phyloP scores from a whole-genome alignment of 2,113 vertebrate genomes.

The Elephantulus edwardii region DNA sequence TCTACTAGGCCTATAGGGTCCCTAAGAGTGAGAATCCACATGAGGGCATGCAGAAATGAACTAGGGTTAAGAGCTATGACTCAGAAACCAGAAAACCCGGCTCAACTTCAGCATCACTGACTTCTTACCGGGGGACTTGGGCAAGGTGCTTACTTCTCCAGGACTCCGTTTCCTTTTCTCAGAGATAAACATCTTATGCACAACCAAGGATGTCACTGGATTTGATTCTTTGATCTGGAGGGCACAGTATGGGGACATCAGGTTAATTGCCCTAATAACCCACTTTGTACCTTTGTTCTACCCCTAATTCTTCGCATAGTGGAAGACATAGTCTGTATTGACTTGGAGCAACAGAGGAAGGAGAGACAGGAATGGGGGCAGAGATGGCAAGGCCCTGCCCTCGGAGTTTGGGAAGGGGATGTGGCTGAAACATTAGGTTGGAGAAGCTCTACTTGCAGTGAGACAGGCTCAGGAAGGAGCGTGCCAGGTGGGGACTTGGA shows the following conservation, averaged over 20 bases:
- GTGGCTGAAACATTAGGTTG: neutral
- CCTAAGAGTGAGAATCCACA: neutral
- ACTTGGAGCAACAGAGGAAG: neutral
- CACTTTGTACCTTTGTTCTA: neutral
- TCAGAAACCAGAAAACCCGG: neutral
- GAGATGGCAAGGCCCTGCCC: neutral
- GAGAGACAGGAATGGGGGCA: neutral
- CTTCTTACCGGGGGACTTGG: neutral
- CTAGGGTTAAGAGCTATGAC: neutral
- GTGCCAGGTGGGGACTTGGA: neutral
- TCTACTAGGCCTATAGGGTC: neutral
- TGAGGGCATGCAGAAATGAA: neutral
- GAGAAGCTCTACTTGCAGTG: neutral
- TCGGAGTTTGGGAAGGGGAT: neutral
- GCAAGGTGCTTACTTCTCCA: neutral
- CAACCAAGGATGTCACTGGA: neutral
- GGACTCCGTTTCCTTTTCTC: neutral
- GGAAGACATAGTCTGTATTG: no score
- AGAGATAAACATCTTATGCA: neutral
- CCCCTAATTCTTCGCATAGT: neutral
- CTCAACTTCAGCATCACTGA: neutral
- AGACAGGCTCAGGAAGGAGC: no score
- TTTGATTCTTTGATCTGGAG: neutral
- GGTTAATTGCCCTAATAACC: neutral
- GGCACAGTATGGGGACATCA: neutral